Evolutionary conservation across 2,888 invertebrate species (phyloP), one percentile per base, ranked within the genome.

Genomic region (Phytoseiulus persimilis): DNA sequence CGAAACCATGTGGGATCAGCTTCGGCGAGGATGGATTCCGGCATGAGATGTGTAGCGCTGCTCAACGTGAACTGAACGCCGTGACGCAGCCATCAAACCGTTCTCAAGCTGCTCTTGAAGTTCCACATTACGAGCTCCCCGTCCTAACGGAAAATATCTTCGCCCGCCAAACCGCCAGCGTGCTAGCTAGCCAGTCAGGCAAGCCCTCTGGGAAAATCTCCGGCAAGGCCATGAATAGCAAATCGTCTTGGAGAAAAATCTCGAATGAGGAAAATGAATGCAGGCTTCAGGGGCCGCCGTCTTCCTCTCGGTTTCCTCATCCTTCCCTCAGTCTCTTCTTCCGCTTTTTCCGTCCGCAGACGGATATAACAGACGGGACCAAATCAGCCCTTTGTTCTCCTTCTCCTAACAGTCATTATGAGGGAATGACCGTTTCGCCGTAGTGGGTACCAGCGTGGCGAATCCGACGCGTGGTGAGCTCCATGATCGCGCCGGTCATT

Each of bases 381-480:
- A 65, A 65, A 65, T 65, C 65, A 65, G 65, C 23, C 65, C 65
- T 65, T 65, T 65, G 65, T 65, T 65, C 65, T 28, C 18, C 65
- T 65, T 65, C 65, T 65, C 65, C 65, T 65, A 65, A 65, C 65
- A 65, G 65, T 65, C 65, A 65, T 65, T 65, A 65, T 65, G 65
- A 65, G 65, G 65, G 18, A 65, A 65, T 65, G 65, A 65, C 65
- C 65, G 65, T 65, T 65, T 65, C 9, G 65, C 28, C 65, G 39
- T 39, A 39, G 5, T 39, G 39, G 9, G 39, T 39, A 39, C 39
- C 39, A 39, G 39, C 39, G 39, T 39, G 39, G 39, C 39, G 39
- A 39, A 39, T 39, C 39, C 39, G 39, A 39, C 65, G 28, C 18
- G 5, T 23, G 14, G 65, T 65, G 65, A 65, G 65, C 65, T 65